Conservation (phyloP, 2,113 vertebrate genomes). For the Brachyhypopomus gauderio region DNA sequence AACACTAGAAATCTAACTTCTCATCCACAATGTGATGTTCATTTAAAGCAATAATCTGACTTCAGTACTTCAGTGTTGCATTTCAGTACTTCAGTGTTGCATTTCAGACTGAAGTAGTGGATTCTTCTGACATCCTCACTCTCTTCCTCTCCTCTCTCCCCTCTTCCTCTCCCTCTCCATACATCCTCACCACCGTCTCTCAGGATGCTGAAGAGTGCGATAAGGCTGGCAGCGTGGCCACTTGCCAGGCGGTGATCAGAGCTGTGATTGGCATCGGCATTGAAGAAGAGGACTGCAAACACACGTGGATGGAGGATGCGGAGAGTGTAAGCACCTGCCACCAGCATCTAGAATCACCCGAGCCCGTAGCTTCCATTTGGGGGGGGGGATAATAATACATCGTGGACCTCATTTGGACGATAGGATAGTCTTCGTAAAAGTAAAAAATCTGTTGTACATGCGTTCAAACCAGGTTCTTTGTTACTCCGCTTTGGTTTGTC, state of each 20-base stretch:
- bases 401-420: no score
- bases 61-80: background rate
- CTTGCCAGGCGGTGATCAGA: constrained; percentile 92
- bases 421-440: no score
- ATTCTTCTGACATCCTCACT: no score
- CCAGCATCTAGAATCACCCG: background rate
- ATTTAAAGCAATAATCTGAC: background rate
- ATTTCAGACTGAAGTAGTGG: no score
- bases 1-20: background rate
- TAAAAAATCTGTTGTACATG: no score
- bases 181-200: background rate
- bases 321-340: constrained; percentile 81
- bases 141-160: background rate
- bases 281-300: constrained; percentile 96
- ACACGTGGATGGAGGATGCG: constrained; percentile 99
- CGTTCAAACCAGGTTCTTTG: no score
- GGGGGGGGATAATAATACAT: no score
- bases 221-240: constrained; percentile 95
- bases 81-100: no score
- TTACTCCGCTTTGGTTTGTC: no score
- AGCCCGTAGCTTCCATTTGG: no score
- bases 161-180: no score
- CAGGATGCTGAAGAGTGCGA: constrained; percentile 98
- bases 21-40: background rate
- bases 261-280: constrained; percentile 97